Percentiles rank a stretch among this genome's conserved stretches.
phyloP scores from a whole-genome alignment of 2,113 vertebrate genomes.

The Pachyramphus minor region DNA sequence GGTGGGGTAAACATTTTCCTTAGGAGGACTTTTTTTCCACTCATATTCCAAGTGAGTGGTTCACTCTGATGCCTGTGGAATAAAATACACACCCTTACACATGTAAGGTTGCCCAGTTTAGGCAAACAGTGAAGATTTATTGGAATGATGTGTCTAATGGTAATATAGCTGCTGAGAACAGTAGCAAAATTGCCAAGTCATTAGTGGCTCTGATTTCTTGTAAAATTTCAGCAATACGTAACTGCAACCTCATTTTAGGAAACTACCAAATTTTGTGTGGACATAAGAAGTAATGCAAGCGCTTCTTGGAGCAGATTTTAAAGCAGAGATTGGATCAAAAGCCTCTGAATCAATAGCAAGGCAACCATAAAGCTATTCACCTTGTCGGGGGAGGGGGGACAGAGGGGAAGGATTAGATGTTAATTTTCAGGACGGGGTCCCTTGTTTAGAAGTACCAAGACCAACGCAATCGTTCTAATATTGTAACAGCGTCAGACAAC shows the following conservation, averaged over 20 bases:
- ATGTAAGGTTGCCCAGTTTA: background rate
- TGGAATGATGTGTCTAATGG: background rate
- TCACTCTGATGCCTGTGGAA: background rate
- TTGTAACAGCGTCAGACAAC: conserved; percentile 57
- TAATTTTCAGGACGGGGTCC: background rate
- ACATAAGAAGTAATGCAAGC: background rate
- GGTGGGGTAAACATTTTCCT: background rate
- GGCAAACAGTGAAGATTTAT: background rate
- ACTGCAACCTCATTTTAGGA: background rate
- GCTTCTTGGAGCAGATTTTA: background rate
- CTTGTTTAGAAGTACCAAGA: conserved; percentile 26
- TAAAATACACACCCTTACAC: background rate
- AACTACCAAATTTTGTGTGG: background rate
- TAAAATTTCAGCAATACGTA: background rate
- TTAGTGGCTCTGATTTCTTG: background rate
- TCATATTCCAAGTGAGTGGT: rapidly evolving
- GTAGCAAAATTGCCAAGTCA: background rate
- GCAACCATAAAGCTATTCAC: background rate
- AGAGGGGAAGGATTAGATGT: background rate
- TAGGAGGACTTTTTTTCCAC: background rate
- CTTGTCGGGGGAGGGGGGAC: background rate
- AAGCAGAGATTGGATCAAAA: background rate
- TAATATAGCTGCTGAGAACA: background rate
- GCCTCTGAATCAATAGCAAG: background rate
- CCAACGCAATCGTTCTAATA: conserved; percentile 28